A percentile compares a stretch with the other conserved stretches of the same genome.
Evolutionary conservation across 2,888 invertebrate species (phyloP).

Genomic region (Trissolcus japonicus): DNA sequence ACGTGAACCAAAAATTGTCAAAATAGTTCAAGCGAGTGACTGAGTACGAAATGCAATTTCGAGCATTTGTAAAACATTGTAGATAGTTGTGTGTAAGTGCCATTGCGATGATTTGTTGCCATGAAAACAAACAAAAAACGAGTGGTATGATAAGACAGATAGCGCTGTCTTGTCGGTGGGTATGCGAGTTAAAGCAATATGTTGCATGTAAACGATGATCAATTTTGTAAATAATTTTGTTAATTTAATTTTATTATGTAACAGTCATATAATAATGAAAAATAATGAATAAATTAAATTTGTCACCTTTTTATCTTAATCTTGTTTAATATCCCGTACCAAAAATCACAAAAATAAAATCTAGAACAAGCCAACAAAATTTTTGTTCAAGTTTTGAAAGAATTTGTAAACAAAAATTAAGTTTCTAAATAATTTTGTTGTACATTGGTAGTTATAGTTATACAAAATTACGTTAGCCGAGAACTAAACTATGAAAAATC

Average conservation of each 20-base stretch:
- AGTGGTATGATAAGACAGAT: not conserved
- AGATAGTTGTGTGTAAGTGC: slow-evolving; percentile 64
- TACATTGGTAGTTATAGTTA: not conserved
- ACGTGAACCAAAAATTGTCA: slow-evolving; percentile 1
- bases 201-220: slow-evolving; percentile 59
- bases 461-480: not conserved
- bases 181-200: slow-evolving; percentile 62
- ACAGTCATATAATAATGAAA: slow-evolving; percentile 69
- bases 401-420: too few relatives aligned
- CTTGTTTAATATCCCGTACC: not conserved
- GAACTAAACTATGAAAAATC: not conserved
- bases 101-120: slow-evolving; percentile 65
- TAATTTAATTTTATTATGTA: slow-evolving; percentile 72
- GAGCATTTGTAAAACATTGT: not conserved
- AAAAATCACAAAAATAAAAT: too few relatives aligned
- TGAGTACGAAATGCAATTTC: not conserved
- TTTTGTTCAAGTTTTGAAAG: too few relatives aligned
- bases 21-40: not conserved
- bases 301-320: slow-evolving; percentile 49
- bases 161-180: too few relatives aligned
- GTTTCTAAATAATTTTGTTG: too few relatives aligned
- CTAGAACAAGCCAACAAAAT: too few relatives aligned
- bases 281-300: slow-evolving; percentile 69
- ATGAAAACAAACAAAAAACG: slow-evolving; percentile 25
- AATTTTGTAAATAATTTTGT: slow-evolving; percentile 73